Evolutionary conservation across 2,113 vertebrate species (phyloP).

Genomic region (Puma concolor): DNA sequence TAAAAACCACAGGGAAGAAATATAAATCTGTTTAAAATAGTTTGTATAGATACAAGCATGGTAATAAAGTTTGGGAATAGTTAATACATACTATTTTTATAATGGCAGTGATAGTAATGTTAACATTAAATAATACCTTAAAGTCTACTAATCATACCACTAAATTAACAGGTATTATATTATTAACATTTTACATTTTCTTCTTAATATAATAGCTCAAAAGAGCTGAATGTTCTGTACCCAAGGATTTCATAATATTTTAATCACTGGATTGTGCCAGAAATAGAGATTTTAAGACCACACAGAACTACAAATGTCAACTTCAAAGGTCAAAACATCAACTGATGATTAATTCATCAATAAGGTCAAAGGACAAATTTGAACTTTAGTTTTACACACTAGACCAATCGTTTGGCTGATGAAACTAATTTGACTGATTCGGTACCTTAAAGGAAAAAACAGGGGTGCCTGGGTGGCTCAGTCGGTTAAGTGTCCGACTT

Average conservation of each 20-base stretch:
- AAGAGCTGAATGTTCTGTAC: neutral
- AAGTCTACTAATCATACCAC: neutral
- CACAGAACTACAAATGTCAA: neutral
- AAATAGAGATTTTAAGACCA: slow-evolving; percentile 6
- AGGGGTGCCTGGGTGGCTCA: neutral
- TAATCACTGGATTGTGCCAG: neutral
- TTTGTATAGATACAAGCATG: neutral
- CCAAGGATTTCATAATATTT: neutral
- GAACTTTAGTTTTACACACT: neutral
- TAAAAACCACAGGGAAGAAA: neutral
- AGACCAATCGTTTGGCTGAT: neutral
- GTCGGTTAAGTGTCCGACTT: too few relatives aligned
- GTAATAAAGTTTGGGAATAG: neutral
- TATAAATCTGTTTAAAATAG: neutral
- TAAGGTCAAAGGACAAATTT: slow-evolving; percentile 4
- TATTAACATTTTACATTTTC: slow-evolving; percentile 27
- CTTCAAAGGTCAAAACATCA: neutral
- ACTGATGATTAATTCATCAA: neutral
- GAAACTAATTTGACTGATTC: neutral
- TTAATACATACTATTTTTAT: neutral
- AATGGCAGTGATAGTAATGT: neutral
- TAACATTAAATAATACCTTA: slow-evolving; percentile 15
- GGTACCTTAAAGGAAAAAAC: neutral
- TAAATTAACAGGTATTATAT: neutral
- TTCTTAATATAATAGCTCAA: neutral